Evolutionary conservation across 1,140 invertebrate species (phyloP).

Genomic region (Atta colombica): DNA sequence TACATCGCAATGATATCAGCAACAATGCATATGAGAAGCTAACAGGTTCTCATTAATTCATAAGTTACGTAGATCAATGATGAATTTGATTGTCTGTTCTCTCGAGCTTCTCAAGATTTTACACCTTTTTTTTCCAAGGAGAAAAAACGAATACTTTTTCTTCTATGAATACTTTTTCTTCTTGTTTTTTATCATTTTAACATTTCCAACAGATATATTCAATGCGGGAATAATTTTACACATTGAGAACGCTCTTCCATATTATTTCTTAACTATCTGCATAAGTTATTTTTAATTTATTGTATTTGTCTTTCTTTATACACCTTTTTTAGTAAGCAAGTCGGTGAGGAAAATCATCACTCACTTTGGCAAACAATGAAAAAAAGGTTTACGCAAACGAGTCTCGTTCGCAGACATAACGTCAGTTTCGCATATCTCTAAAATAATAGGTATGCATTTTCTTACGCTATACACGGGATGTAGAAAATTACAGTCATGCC

Average conservation of each 20-base stretch:
- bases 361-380: not conserved
- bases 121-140: no score
- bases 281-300: no score
- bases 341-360: not conserved
- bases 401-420: not conserved
- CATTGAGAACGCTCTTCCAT: no score
- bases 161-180: no score
- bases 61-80: not conserved
- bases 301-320: not conserved
- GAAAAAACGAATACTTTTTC: no score
- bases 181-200: no score
- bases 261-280: no score
- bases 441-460: conserved; percentile 2
- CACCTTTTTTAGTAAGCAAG: not conserved
- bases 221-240: no score
- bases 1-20: not conserved
- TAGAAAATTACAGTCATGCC: not conserved
- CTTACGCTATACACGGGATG: not conserved
- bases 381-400: not conserved
- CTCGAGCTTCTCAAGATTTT: no score
- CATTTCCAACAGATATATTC: no score
- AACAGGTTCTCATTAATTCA: conserved; percentile 5
- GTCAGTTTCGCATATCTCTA: conserved; percentile 5
- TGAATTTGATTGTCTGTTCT: not conserved
- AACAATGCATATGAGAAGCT: not conserved